Percentiles rank a stretch among this genome's conserved stretches.
Evolutionary conservation across 2,113 vertebrate genomes (phyloP).

Genomic region (Colaptes auratus): DNA sequence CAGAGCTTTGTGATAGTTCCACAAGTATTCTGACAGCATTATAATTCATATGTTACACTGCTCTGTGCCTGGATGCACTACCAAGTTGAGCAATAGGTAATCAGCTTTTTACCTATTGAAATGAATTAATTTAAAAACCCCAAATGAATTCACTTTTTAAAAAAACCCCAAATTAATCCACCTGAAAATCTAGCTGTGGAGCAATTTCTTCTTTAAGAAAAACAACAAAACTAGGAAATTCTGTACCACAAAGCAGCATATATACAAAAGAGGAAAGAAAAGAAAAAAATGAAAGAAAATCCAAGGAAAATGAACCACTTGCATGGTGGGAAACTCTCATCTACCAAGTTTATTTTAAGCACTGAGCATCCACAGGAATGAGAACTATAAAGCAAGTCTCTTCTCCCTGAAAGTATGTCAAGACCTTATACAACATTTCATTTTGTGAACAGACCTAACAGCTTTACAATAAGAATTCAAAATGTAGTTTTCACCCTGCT

Average conservation of each 20-base stretch:
- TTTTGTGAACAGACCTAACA: conserved; percentile 5
- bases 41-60: fast-evolving
- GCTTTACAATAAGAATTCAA: not conserved
- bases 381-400: not conserved
- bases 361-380: not conserved
- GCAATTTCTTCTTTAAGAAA: not conserved
- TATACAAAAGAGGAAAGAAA: not conserved
- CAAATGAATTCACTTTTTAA: not conserved
- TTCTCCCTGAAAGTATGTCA: not conserved
- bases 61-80: not conserved
- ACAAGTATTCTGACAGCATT: not conserved
- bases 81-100: not conserved
- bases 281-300: not conserved
- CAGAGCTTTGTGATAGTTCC: not conserved
- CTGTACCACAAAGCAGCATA: not conserved
- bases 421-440: not conserved
- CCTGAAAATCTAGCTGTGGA: not conserved
- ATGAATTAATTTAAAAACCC: not conserved
- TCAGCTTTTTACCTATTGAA: not conserved
- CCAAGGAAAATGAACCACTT: not conserved
- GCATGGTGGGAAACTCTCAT: not conserved
- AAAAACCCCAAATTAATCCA: not conserved
- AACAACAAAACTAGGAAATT: not conserved
- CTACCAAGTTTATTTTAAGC: not conserved
- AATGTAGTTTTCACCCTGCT: not conserved